Conservation (phyloP, 2,113 vertebrate genomes). For the Microtus oregoni region DNA sequence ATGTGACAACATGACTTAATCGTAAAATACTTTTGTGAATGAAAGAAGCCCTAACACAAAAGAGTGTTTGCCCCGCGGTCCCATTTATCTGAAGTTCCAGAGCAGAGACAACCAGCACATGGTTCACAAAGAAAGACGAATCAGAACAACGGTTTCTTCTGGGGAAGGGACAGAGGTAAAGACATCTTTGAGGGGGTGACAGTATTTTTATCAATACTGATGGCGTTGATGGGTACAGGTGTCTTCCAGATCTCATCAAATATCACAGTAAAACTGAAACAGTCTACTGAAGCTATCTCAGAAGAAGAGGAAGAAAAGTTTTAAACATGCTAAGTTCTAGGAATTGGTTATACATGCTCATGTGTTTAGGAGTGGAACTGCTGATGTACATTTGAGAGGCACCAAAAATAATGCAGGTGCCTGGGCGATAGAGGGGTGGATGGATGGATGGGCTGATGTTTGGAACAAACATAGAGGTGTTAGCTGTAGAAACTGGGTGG, state of each 20-base stretch:
- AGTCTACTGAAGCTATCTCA: neutral
- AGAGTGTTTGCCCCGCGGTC: neutral
- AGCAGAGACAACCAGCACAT: neutral
- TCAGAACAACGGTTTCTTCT: neutral
- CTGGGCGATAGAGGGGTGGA: neutral
- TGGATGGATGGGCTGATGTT: too few species aligned
- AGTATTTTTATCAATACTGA: neutral
- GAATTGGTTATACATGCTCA: neutral
- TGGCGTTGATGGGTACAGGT: neutral
- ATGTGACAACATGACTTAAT: neutral
- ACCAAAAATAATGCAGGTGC: neutral
- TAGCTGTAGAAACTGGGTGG: neutral
- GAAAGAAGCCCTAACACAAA: slow-evolving; percentile 1
- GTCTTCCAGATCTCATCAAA: neutral
- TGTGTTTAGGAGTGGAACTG: neutral
- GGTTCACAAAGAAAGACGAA: neutral
- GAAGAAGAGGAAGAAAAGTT: neutral
- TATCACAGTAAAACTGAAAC: neutral
- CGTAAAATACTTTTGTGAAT: neutral
- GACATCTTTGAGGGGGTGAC: neutral
- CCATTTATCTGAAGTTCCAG: neutral
- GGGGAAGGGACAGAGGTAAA: neutral
- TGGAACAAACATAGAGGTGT: neutral
- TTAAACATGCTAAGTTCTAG: neutral
- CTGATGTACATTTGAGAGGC: neutral